Conservation (phyloP, 1,140 invertebrate genomes). For the Micrasema minimum region DNA sequence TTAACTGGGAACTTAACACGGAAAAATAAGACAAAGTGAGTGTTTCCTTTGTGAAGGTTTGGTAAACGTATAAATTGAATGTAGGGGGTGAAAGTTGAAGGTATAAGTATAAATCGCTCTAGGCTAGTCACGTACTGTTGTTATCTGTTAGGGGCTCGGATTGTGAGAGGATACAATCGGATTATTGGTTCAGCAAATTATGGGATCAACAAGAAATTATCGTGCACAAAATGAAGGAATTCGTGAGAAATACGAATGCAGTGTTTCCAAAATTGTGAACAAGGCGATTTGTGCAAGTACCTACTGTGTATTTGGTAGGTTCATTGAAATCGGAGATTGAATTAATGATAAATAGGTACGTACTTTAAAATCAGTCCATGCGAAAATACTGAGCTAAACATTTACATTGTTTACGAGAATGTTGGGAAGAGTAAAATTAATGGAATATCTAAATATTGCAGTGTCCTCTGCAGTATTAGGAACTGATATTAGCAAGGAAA, state of each 20-base stretch:
- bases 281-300: neutral
- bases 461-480: no score
- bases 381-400: no score
- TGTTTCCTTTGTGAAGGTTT: neutral
- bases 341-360: neutral
- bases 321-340: neutral
- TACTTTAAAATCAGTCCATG: neutral
- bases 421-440: no score
- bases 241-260: neutral
- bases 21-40: conserved; percentile 12
- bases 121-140: conserved; percentile 17
- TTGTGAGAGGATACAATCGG: neutral
- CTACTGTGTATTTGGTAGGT: neutral
- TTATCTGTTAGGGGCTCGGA: conserved; percentile 23
- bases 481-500: no score
- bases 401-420: no score
- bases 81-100: conserved; percentile 25
- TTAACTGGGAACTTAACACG: neutral
- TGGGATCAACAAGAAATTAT: neutral
- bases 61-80: conserved; percentile 24
- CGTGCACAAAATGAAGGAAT: neutral
- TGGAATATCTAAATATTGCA: no score
- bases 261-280: neutral
- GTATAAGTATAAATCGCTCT: conserved; percentile 19
- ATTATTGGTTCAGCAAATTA: conserved; percentile 21